A percentile compares a stretch with the other conserved stretches of the same genome.
Evolutionary conservation across 37 sponge, comb jelly and placozoan species (phyloP).

Genomic region (Tethya wilhelma): DNA sequence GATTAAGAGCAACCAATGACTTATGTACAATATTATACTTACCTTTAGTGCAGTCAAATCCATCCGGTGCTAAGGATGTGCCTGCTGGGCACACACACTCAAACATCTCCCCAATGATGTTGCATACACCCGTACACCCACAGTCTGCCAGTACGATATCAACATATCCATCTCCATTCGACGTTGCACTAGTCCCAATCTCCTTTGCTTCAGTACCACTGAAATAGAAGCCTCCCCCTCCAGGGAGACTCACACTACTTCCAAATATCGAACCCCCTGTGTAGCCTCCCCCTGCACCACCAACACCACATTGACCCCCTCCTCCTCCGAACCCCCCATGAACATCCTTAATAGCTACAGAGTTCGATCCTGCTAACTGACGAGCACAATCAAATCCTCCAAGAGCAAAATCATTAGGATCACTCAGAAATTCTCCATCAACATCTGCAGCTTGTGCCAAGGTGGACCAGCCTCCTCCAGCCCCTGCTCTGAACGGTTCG

Average conservation of each 20-base stretch:
- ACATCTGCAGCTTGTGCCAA: background rate
- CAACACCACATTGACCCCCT: conserved; percentile 46
- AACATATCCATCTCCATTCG: conserved; percentile 58
- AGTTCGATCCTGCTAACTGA: background rate
- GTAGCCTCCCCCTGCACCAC: conserved; percentile 56
- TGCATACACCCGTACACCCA: conserved; percentile 46
- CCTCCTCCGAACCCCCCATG: conserved; percentile 65
- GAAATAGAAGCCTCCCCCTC: conserved; percentile 30
- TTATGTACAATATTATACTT: background rate
- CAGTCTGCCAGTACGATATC: conserved; percentile 52
- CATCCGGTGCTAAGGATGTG: conserved; percentile 19
- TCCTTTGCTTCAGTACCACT: too few species aligned
- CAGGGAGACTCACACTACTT: background rate
- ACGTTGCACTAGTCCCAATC: background rate
- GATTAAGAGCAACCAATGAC: too few species aligned
- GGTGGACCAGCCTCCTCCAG: conserved; percentile 45
- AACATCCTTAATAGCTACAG: background rate
- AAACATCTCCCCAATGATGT: conserved; percentile 27
- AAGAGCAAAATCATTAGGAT: conserved; percentile 24
- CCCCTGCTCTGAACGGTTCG: conserved; percentile 7
- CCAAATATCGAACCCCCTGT: conserved; percentile 35
- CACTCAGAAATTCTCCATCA: conserved; percentile 10
- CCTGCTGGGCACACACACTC: conserved; percentile 46
- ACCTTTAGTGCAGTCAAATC: conserved; percentile 44
- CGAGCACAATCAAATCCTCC: conserved; percentile 38